These are phyloP conservation scores for Paralichthys olivaceus DNA, from an alignment of 2,113 vertebrate genomes.

Conservation along the genomic window DNA sequence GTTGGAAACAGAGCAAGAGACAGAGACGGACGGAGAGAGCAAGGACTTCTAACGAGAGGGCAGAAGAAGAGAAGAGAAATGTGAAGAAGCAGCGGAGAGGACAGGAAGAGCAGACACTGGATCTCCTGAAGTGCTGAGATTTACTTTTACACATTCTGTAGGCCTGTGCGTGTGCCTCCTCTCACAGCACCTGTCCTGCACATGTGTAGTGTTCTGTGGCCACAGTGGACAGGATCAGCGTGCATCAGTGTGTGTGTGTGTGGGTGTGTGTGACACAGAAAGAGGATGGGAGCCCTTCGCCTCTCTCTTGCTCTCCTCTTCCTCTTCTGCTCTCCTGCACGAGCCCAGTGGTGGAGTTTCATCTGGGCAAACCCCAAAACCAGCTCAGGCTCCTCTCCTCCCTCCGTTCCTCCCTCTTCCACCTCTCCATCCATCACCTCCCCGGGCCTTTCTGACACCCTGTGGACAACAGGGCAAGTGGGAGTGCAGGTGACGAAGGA, in stretches of 20 bases:
- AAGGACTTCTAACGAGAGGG: constrained; percentile 25
- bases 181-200: constrained; percentile 30
- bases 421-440: constrained; percentile 27
- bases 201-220: not conserved
- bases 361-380: constrained; percentile 57
- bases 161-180: constrained; percentile 22
- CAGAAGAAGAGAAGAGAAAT: not conserved
- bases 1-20: constrained; percentile 40
- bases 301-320: constrained; percentile 48
- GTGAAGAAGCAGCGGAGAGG: not conserved
- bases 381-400: not conserved
- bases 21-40: constrained; percentile 15
- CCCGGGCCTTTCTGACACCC: not conserved
- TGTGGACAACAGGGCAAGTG: constrained; percentile 3
- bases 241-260: not conserved
- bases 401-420: constrained; percentile 16
- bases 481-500: constrained; percentile 22
- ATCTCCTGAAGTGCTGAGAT: constrained; percentile 24
- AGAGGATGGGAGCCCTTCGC: constrained; percentile 63
- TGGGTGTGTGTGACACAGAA: constrained; percentile 2
- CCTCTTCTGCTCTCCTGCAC: constrained; percentile 50
- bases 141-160: not conserved
- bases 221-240: not conserved
- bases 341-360: constrained; percentile 76
- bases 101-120: not conserved